These are phyloP conservation scores for Centropus bengalensis DNA, from an alignment of 2,113 vertebrate species.

Conservation along the genomic window DNA sequence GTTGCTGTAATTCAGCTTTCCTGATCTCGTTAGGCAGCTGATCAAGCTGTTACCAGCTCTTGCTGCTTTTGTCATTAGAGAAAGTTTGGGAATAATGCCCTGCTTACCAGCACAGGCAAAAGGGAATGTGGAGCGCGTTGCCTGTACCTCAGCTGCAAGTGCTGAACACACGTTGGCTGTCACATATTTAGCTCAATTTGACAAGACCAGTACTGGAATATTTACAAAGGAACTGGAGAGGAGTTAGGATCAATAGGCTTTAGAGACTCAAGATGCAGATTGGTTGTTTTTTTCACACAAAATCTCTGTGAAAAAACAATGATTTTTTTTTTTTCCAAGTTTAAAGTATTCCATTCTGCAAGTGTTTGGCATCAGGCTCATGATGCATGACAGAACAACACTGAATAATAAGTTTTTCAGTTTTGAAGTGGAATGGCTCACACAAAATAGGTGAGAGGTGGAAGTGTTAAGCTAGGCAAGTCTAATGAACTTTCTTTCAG, in stretches of 20 bases:
- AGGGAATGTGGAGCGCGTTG: neutral
- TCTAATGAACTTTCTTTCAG: neutral
- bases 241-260: neutral
- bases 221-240: neutral
- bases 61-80: neutral
- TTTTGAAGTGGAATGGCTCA: neutral
- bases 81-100: neutral
- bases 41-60: neutral
- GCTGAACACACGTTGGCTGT: neutral
- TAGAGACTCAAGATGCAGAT: neutral
- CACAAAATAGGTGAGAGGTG: neutral
- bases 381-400: neutral
- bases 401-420: neutral
- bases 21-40: neutral
- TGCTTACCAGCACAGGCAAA: neutral
- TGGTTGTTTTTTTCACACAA: neutral
- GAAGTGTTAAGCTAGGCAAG: neutral
- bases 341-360: neutral
- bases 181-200: neutral
- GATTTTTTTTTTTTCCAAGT: neutral
- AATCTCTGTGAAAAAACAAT: neutral
- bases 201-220: neutral
- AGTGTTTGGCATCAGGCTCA: neutral
- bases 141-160: neutral
- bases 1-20: conserved; percentile 7